Percentiles rank a stretch among this genome's conserved stretches.
phyloP scores from a whole-genome alignment of 2,113 vertebrate genomes.

The Bettongia penicillata region DNA sequence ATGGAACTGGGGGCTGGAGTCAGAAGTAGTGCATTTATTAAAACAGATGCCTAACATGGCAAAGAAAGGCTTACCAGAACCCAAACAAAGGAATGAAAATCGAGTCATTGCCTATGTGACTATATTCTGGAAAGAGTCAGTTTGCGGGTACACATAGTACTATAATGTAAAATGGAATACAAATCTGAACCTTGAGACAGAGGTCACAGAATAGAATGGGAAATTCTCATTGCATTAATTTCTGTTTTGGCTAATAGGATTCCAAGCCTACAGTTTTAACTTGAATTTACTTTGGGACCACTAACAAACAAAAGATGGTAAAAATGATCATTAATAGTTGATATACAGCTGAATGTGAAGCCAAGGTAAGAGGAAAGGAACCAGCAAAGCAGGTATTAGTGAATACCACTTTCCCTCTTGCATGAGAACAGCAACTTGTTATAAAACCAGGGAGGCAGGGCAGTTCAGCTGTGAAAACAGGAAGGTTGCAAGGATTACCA shows the following conservation, averaged over 20 bases:
- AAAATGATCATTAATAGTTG: constrained; percentile 17
- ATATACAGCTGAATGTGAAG: not conserved
- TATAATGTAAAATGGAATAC: not conserved
- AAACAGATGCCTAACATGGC: constrained; percentile 53
- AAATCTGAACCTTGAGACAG: not conserved
- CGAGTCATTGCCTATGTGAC: not conserved
- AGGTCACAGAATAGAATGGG: not conserved
- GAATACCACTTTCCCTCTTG: not conserved
- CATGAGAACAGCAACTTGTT: not conserved
- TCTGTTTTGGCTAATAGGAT: not conserved
- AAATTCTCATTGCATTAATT: not conserved
- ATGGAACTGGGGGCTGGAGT: constrained; percentile 20
- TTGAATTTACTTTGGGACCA: constrained; percentile 8
- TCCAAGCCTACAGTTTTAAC: not conserved
- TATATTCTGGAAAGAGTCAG: not conserved
- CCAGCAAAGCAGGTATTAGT: not conserved
- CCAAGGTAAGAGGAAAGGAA: not conserved
- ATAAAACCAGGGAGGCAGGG: not conserved
- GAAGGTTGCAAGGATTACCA: not conserved
- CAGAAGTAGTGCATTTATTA: constrained; percentile 40
- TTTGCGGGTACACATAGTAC: accelerated
- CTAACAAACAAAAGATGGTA: not conserved
- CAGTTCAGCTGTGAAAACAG: not conserved
- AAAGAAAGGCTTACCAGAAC: constrained; percentile 44
- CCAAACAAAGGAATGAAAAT: constrained; percentile 41